Evolutionary conservation across 2,888 invertebrate genomes (phyloP).

Genomic region (Thymelicus acteon): DNA sequence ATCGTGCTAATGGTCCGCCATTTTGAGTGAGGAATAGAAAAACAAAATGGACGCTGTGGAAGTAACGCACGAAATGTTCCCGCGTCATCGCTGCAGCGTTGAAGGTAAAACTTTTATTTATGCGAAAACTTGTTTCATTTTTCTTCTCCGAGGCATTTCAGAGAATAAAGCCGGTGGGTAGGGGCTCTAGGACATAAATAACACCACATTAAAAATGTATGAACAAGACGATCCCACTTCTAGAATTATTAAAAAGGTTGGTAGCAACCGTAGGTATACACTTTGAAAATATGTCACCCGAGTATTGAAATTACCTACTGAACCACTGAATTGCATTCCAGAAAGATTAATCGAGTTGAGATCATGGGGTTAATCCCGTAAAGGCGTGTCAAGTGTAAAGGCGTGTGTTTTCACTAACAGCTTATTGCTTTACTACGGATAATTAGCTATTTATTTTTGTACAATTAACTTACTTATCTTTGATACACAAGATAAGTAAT

Average conservation of each 20-base stretch:
- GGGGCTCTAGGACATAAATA: constrained; percentile 59
- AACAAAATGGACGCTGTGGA: constrained; percentile 54
- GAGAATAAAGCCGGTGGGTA: constrained; percentile 58
- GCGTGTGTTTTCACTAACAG: too few relatives aligned
- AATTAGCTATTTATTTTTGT: too few relatives aligned
- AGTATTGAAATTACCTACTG: constrained; percentile 29
- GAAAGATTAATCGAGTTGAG: too few relatives aligned
- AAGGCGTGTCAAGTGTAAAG: too few relatives aligned
- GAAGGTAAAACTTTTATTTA: constrained; percentile 75
- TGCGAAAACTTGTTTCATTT: constrained; percentile 79
- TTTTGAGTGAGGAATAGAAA: constrained; percentile 44
- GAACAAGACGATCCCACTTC: constrained; percentile 57
- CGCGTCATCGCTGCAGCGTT: constrained; percentile 63
- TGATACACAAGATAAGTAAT: too few relatives aligned
- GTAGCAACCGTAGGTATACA: constrained; percentile 5
- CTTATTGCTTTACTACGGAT: too few relatives aligned
- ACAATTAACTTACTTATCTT: too few relatives aligned
- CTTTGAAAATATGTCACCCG: constrained; percentile 33
- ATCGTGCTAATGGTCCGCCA: constrained; percentile 40
- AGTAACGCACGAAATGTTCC: constrained; percentile 60
- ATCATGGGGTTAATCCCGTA: too few relatives aligned
- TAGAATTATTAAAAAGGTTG: constrained; percentile 59
- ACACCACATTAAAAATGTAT: constrained; percentile 68
- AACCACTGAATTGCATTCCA: background rate
- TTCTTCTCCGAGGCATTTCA: constrained; percentile 64